Base-by-base conservation (phyloP, 1,140 invertebrate species). In the Drosophila sucinea region DNA sequence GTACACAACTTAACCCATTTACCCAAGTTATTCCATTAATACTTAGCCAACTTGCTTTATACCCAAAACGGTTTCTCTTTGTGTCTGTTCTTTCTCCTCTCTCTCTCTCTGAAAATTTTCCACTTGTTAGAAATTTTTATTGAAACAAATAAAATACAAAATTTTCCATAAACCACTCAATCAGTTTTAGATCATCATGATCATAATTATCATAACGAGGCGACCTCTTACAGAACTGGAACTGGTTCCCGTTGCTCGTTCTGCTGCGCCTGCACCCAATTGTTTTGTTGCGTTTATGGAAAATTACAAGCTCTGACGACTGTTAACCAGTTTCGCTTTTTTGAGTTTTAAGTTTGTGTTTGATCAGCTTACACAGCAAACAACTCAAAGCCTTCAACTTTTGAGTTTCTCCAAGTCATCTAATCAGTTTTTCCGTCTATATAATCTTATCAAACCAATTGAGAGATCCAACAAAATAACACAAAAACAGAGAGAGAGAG, bases 211-310 rank as follows among this genome's bases (percentile, higher is more conserved):
- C 54, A 69, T 72, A 56, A 56, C 67, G 66, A 70, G 62, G 27
- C 66, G 69, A 82, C 79, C 83, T 87, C 73, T 86, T 55, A 77
- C 47, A 83, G 84, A 86, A 86, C 83, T 86, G 83, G 83, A 51
- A 51, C 44, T 51, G 44, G 44, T 51, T 51, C 44, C 44, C 44
- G 23, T 38, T 38, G 35, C 35, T 84, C 33, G 7, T 8, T 6
- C 32, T 35, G 33, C 74, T 62, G 40, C 32, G 23, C n/a, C 58
- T 80, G 79, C 81, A 85, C 35, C 68, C 74, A 58, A 86, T 68
- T 69, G 71, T 27, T 51, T 44, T 23, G 41, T 44, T 17, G 17
- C 4, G 7, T 10, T 35, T 70, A 77, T 87, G 79, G 76, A 86
- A 86, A 86, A 86, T 79, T 87, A 87, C 83, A 65, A 35, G 44